Conservation (phyloP, 2,113 vertebrate species). For the Peromyscus polionotus region DNA sequence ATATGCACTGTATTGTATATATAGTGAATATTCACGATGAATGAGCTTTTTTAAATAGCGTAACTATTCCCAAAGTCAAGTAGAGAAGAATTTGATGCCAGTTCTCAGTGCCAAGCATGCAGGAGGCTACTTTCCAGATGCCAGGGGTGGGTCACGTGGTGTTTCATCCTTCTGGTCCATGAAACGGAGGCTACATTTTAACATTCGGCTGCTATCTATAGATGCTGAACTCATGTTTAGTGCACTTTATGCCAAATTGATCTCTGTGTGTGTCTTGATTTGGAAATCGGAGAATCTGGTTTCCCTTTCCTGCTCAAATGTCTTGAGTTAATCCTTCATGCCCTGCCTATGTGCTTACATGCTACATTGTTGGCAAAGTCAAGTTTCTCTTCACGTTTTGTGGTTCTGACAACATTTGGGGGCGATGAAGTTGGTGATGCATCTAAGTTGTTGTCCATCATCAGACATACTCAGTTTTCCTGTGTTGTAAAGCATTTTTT, state of each 20-base stretch:
- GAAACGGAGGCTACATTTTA: constrained; percentile 46
- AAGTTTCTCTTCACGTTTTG: constrained; percentile 51
- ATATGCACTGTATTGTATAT: neutral
- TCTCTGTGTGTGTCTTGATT: constrained; percentile 53
- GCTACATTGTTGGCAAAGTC: neutral
- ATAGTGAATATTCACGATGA: neutral
- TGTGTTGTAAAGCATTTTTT: neutral
- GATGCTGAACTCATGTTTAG: constrained; percentile 17
- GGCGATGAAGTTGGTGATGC: neutral
- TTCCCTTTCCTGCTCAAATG: constrained; percentile 32
- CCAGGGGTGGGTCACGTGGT: neutral
- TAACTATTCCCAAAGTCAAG: constrained; percentile 18
- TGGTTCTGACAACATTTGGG: neutral
- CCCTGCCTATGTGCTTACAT: neutral
- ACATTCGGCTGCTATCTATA: neutral
- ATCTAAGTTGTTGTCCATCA: neutral
- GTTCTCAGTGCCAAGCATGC: neutral
- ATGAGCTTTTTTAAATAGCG: constrained; percentile 4
- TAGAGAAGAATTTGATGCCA: neutral
- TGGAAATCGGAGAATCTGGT: constrained; percentile 18
- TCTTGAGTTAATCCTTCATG: constrained; percentile 49
- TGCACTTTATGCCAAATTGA: constrained; percentile 8
- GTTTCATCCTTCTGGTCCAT: neutral
- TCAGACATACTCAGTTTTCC: neutral
- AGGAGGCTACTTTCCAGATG: neutral